Evolutionary conservation across 1,140 invertebrate genomes (phyloP), one percentile per base, ranked within the genome.

Genomic region (Bombus polaris): DNA sequence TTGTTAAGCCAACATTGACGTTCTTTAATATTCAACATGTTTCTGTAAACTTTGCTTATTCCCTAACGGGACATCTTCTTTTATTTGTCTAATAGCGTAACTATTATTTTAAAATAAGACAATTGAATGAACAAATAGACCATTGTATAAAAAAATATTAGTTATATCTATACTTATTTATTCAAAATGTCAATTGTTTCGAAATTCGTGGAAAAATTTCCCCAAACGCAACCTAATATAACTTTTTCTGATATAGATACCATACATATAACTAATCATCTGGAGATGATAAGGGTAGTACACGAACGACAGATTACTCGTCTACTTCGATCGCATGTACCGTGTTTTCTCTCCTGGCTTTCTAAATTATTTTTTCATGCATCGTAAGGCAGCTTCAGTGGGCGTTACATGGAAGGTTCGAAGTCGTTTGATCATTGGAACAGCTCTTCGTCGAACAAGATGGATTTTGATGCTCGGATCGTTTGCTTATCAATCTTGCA

Each of bases 401-500:
- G 15, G 13, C 2, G 32, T 18, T 70, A 57, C 3, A 18, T 6
- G 9, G n/a, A 83, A 77, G 73, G 44, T 47, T 62, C 70, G n/a
- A 72, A 47, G 68, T 66, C 44, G 62, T 75, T 68, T 83, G 57
- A 83, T 83, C 65, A 71, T 68, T 22, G 65, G 82, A 70, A 77
- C 81, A 44, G 28, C 44, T 35, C n/a, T 83, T 83, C 59, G 44
- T 42, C 68, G 28, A 57, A 32, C 57, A 75, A 66, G 72, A 66
- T 76, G n/a, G 72, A 82, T 82, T 62, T 47, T 10, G 25, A 39
- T 12, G 32, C n/a, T 8, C 32, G 39, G 3, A 44, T 44, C 62
- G 62, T n/a, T 42, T 22, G 9, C 28, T 65, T 57, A 75, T 82
- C 71, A n/a, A 74, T 75, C 53, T 35, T 32, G n/a, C 13, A 18